Conservation (phyloP, 2,113 vertebrate species). For the Oreocharis arfaki region DNA sequence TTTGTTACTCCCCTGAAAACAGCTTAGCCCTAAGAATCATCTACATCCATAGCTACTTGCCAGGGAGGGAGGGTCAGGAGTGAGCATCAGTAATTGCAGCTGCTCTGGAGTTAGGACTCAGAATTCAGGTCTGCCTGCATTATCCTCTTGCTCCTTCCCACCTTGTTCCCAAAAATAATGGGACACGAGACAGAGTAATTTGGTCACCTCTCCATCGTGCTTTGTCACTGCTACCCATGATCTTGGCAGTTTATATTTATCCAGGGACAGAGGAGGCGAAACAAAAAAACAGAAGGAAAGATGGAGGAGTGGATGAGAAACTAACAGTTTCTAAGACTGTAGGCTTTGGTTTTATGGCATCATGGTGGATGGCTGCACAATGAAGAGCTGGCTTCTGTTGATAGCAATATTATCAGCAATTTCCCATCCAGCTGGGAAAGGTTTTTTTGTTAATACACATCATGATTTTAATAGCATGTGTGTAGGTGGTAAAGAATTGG, state of each 20-base stretch:
- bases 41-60: not conserved
- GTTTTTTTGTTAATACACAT: constrained; percentile 60
- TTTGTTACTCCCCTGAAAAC: not conserved
- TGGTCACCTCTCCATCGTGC: not conserved
- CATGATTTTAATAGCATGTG: constrained; percentile 61
- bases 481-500: constrained; percentile 60
- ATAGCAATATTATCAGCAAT: constrained; percentile 26
- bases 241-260: not conserved
- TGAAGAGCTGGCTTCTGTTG: not conserved
- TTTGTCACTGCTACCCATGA: not conserved
- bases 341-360: constrained; percentile 6
- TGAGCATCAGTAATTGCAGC: not conserved
- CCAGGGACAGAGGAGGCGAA: not conserved
- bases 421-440: constrained; percentile 59
- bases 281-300: not conserved
- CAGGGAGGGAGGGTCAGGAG: not conserved
- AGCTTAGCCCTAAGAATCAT: not conserved
- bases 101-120: not conserved
- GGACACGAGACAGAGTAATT: not conserved
- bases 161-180: not conserved
- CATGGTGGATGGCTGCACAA: not conserved
- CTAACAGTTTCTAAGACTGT: not conserved
- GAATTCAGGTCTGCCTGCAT: not conserved
- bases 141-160: not conserved
- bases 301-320: constrained; percentile 22